A percentile compares a stretch with the other conserved stretches of the same genome.
phyloP scores from a whole-genome alignment of 2,888 invertebrate genomes.

The Empis livida region DNA sequence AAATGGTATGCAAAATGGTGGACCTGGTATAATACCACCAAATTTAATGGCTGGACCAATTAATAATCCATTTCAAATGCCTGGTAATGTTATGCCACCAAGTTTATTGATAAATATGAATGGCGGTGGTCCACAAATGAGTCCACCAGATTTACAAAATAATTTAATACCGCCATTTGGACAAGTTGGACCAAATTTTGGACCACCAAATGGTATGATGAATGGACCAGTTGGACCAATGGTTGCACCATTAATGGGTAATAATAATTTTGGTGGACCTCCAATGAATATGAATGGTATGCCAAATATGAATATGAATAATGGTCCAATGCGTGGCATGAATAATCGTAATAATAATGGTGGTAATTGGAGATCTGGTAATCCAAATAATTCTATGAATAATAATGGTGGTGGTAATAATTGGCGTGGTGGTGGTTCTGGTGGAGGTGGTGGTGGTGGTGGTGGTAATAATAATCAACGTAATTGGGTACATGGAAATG shows the following conservation, averaged over 20 bases:
- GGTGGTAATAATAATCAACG: conserved; percentile 23
- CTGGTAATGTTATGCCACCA: conserved; percentile 2
- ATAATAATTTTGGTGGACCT: not conserved
- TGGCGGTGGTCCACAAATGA: conserved; percentile 6
- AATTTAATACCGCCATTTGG: not conserved
- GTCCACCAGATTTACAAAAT: conserved; percentile 13
- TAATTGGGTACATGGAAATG: conserved; percentile 35
- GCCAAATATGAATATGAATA: conserved; percentile 11
- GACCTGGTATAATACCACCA: not conserved
- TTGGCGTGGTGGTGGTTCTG: conserved; percentile 40
- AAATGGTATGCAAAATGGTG: not conserved
- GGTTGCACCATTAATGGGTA: not conserved
- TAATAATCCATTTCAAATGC: not conserved
- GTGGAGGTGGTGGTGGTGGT: conserved; percentile 30
- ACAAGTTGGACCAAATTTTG: conserved; percentile 15
- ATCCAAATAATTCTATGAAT: conserved; percentile 24
- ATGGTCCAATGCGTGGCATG: conserved; percentile 3
- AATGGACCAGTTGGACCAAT: not conserved
- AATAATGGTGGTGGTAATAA: conserved; percentile 36
- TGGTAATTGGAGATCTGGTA: conserved; percentile 31
- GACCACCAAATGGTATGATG: conserved; percentile 16
- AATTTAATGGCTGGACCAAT: not conserved
- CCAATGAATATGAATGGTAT: conserved; percentile 7
- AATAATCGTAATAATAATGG: conserved; percentile 12
- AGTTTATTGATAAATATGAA: conserved; percentile 1